Percentiles rank a stretch among this genome's conserved stretches.
Evolutionary conservation across 1,140 invertebrate genomes (phyloP).

Genomic region (Calliopsis andreniformis): DNA sequence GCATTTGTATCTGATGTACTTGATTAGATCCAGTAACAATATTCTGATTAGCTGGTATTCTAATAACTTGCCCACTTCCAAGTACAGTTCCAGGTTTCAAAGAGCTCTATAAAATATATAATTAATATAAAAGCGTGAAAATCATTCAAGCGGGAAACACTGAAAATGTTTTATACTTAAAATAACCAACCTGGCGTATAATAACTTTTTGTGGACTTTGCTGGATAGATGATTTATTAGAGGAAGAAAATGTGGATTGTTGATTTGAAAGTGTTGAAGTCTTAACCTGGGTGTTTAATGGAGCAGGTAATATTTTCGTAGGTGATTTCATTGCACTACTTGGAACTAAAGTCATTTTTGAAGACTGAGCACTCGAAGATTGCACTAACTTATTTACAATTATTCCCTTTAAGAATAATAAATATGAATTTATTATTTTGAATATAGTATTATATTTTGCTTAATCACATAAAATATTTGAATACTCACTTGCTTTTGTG

Average conservation of each 20-base stretch:
- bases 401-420: constrained; percentile 75
- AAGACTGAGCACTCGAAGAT: constrained; percentile 74
- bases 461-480: neutral
- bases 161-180: constrained; percentile 16
- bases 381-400: constrained; percentile 81
- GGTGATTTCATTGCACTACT: constrained; percentile 83
- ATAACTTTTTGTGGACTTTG: constrained; percentile 84
- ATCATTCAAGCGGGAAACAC: constrained; percentile 1
- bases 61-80: constrained; percentile 84
- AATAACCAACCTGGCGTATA: constrained; percentile 82
- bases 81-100: constrained; percentile 77
- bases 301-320: constrained; percentile 87
- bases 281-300: constrained; percentile 79
- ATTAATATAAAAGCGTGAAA: neutral
- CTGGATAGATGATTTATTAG: constrained; percentile 79
- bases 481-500: constrained; percentile 77
- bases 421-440: constrained; percentile 38
- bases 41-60: constrained; percentile 83
- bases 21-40: constrained; percentile 81
- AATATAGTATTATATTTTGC: neutral
- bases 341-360: constrained; percentile 78
- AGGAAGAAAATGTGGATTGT: constrained; percentile 67
- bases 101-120: constrained; percentile 70
- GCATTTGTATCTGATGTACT: constrained; percentile 87
- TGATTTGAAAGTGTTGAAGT: constrained; percentile 71